Evolutionary conservation across 23 tunicate species (phyloP).

Genomic region (Ciona savignyi): DNA sequence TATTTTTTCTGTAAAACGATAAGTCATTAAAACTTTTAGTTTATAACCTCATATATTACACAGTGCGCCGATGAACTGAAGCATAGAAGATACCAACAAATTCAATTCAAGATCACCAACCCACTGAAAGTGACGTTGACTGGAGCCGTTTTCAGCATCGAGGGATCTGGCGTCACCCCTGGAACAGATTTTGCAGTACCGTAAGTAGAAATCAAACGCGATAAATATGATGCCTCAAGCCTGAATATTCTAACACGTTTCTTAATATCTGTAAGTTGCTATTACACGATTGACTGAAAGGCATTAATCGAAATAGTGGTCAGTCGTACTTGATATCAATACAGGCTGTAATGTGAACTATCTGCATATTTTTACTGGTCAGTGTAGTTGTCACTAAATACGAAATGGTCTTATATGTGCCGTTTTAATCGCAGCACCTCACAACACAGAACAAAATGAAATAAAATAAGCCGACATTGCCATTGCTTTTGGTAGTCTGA

Average conservation of each 20-base stretch:
- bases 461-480: background rate
- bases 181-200: constrained; percentile 5
- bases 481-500: background rate
- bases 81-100: constrained; percentile 2
- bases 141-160: constrained; percentile 37
- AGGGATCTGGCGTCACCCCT: constrained; percentile 10
- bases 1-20: no score
- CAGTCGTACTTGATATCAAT: no score
- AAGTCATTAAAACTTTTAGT: no score
- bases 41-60: no score
- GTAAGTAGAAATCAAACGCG: background rate
- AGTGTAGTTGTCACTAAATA: no score
- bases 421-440: background rate
- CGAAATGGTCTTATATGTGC: background rate
- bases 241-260: no score
- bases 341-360: no score
- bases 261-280: no score
- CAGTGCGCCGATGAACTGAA: constrained; percentile 10
- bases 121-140: constrained; percentile 42
- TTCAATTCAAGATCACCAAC: constrained; percentile 21
- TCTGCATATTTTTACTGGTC: no score
- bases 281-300: no score
- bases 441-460: background rate
- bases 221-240: no score
- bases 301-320: no score